Percentiles rank a stretch among this genome's conserved stretches.
phyloP scores from a whole-genome alignment of 2,888 invertebrate genomes.

The Camptogramma bilineatum region DNA sequence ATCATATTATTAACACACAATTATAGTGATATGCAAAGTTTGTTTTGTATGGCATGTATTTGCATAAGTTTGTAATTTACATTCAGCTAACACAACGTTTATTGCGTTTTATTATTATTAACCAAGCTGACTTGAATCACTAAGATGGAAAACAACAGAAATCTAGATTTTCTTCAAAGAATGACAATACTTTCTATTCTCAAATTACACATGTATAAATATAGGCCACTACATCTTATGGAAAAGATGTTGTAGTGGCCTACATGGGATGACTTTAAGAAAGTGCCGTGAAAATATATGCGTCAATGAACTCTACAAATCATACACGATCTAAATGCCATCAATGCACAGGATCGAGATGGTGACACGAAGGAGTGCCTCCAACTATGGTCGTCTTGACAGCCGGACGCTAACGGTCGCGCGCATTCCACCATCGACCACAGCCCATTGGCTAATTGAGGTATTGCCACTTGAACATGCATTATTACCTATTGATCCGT shows the following conservation, averaged over 20 bases:
- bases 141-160: neutral
- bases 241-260: neutral
- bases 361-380: constrained; percentile 58
- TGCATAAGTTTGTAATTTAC: constrained; percentile 21
- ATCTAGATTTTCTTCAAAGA: neutral
- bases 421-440: constrained; percentile 69
- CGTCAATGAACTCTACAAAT: constrained; percentile 42
- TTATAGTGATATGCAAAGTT: constrained; percentile 4
- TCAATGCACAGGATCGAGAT: constrained; percentile 45
- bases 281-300: neutral
- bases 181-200: neutral
- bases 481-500: constrained; percentile 40
- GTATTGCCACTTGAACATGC: constrained; percentile 45
- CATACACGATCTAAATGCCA: constrained; percentile 45
- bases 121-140: neutral
- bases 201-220: neutral
- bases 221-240: too few species aligned
- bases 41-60: constrained; percentile 21
- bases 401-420: constrained; percentile 81
- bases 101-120: constrained; percentile 2
- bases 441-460: constrained; percentile 71
- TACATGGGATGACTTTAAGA: too few species aligned
- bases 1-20: neutral
- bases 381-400: constrained; percentile 59
- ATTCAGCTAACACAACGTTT: constrained; percentile 9